Evolutionary conservation across 2,888 invertebrate genomes (phyloP).

Genomic region (Stenodema calcarata): DNA sequence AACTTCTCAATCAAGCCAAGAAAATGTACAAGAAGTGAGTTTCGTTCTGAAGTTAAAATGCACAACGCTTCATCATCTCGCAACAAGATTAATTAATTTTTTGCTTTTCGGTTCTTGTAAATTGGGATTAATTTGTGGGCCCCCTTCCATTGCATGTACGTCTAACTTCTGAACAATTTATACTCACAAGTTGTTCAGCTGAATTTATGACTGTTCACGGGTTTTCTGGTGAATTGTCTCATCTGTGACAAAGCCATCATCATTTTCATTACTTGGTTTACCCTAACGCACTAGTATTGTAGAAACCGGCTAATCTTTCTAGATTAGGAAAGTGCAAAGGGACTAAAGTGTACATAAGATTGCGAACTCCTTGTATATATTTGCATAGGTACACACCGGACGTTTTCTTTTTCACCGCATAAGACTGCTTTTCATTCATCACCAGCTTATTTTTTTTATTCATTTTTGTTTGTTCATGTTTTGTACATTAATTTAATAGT

Average conservation of each 20-base stretch:
- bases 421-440: background rate
- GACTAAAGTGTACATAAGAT: background rate
- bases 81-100: conserved; percentile 19
- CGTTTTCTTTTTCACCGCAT: background rate
- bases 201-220: background rate
- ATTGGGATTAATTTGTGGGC: background rate
- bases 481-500: background rate
- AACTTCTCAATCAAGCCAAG: conserved; percentile 53
- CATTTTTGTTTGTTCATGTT: too few species aligned
- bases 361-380: background rate
- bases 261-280: background rate
- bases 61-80: conserved; percentile 42
- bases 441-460: background rate
- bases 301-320: too few species aligned
- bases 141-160: background rate
- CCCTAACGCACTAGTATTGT: background rate
- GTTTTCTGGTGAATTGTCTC: background rate
- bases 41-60: conserved; percentile 31
- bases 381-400: background rate
- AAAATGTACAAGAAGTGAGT: conserved; percentile 53
- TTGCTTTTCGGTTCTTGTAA: background rate
- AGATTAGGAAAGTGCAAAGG: too few species aligned
- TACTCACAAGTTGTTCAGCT: background rate
- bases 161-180: background rate
- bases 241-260: background rate